These are phyloP conservation scores for Daubentonia madagascariensis DNA, from an alignment of 2,113 vertebrate genomes.

Conservation along the genomic window DNA sequence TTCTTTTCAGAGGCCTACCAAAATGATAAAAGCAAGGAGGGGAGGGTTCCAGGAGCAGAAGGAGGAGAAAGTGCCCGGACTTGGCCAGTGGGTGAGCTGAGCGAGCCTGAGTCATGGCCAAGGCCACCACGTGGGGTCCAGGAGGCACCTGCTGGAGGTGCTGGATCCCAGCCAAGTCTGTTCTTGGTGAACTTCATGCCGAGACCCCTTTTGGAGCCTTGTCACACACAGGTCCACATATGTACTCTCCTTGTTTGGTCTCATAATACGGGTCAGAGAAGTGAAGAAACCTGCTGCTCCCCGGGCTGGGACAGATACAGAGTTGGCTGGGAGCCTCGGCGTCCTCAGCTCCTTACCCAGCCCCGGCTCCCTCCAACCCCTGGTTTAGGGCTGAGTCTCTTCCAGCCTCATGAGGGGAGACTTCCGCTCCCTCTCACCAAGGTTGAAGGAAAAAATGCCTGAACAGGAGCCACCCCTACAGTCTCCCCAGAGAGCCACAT, in stretches of 20 bases:
- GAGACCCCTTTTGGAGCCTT: fast-evolving
- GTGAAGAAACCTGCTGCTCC: background rate
- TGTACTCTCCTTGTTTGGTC: fast-evolving
- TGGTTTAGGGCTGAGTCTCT: background rate
- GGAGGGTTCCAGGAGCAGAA: no score
- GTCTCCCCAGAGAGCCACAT: background rate
- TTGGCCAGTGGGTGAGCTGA: background rate
- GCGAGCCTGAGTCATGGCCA: fast-evolving
- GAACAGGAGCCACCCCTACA: background rate
- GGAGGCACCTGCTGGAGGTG: fast-evolving
- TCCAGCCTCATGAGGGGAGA: background rate
- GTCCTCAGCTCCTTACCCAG: background rate
- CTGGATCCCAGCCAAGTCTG: fast-evolving
- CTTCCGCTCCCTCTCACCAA: no score
- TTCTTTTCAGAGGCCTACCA: background rate
- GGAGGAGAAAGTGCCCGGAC: background rate
- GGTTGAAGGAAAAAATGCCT: background rate
- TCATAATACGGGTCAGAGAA: background rate
- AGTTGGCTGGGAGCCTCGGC: fast-evolving
- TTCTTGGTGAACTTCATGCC: fast-evolving
- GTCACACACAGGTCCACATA: fast-evolving
- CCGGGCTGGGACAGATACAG: fast-evolving
- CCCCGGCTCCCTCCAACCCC: background rate
- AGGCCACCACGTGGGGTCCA: background rate
- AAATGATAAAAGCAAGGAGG: background rate